Evolutionary conservation across 2,797 vertebrate species (phyloP), one percentile per base, ranked within the genome.

Genomic region (Enteromius afrohamiltoni): DNA sequence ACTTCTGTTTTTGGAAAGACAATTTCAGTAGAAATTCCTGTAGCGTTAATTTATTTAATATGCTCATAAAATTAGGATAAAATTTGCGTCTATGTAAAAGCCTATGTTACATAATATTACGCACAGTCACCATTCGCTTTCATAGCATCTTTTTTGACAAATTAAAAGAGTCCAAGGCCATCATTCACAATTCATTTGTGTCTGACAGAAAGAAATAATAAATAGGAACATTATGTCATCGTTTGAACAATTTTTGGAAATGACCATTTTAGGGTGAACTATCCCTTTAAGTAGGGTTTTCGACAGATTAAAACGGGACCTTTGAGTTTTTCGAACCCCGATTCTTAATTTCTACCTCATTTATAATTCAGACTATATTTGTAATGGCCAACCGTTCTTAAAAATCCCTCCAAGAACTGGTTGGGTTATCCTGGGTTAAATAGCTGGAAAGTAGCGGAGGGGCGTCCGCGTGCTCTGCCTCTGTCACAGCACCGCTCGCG

Each of bases 401-500:
- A 29, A 0, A 1, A 58, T 1, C 16, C 13, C 31, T 19, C 14
- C 49, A 14, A 16, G 19, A 3, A 7, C 14, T n/a, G 31, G 17
- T 21, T 9, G 0, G 45, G 71, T 21, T 55, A 0, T 13, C 14
- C 14, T 19, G 45, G 21, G n/a, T 47, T 29, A 17, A n/a, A 40
- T 9, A 29, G 2, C 19, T 11, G 0, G 1, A n/a, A 16, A 21
- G 6, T 40, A n/a, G 31, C 9, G 67, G 65, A 49, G 70, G 19
- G 29, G 17, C 40, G 8, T 74, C 80, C 80, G 26, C 80, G 80
- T 74, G 80, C 69, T 23, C 69, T 11, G 19, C 62, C 14, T 58
- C n/a, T 40, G 62, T 45, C 79, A 74, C 40, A 17, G 42, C 83
- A 65, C 69, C 77, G 68, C 74, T 55, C 78, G 31, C 76, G 51